A percentile compares a stretch with the other conserved stretches of the same genome.
Conservation (phyloP, 2,113 vertebrate species). For the Caranx ignobilis region DNA sequence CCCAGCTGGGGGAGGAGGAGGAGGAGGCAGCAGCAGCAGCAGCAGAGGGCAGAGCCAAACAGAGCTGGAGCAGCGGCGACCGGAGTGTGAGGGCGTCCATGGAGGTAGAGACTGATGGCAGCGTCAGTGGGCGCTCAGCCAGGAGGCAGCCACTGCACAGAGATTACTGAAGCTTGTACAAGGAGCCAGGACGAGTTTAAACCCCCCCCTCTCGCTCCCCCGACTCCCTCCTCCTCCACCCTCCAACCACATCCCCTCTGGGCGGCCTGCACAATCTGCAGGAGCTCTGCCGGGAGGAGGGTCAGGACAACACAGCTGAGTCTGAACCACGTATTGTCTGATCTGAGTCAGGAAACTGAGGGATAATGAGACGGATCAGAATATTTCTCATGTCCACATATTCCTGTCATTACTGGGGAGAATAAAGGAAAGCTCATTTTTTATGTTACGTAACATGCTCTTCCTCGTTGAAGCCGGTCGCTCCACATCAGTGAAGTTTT, state of each 20-base stretch:
- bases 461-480: too few species aligned
- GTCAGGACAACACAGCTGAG: slow-evolving; percentile 1
- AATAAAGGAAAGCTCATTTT: too few species aligned
- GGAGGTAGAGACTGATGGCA: background rate
- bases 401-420: too few species aligned
- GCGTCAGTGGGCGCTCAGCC: background rate
- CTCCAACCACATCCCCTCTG: too few species aligned
- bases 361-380: too few species aligned
- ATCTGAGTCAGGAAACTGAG: background rate
- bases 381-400: too few species aligned
- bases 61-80: background rate
- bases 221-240: too few species aligned
- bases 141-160: slow-evolving; percentile 2
- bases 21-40: background rate
- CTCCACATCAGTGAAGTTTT: too few species aligned
- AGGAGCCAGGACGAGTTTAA: slow-evolving; percentile 10
- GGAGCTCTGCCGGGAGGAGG: background rate
- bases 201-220: background rate
- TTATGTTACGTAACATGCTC: too few species aligned
- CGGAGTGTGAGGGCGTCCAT: background rate
- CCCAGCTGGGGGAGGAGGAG: background rate
- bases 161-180: slow-evolving; percentile 47
- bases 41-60: slow-evolving; percentile 6
- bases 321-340: too few species aligned
- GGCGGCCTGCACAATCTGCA: slow-evolving; percentile 20